A percentile compares a stretch with the other conserved stretches of the same genome.
Evolutionary conservation across 2,888 invertebrate genomes (phyloP).

Genomic region (Aphidius colemani): DNA sequence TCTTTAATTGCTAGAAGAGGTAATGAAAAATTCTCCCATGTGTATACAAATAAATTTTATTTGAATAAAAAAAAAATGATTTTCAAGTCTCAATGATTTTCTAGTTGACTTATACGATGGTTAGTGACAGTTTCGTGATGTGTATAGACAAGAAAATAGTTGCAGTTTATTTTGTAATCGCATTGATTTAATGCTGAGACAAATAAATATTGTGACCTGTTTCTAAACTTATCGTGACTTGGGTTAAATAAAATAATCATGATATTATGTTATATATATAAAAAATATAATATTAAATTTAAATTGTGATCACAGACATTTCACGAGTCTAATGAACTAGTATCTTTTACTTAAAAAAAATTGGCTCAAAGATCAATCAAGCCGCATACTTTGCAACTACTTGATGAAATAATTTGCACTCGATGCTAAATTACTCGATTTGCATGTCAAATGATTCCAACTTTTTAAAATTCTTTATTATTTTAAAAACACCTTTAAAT

Average conservation of each 20-base stretch:
- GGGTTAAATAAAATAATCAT: too few species aligned
- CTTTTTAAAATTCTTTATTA: too few species aligned
- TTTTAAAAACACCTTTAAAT: too few species aligned
- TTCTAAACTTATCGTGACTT: too few species aligned
- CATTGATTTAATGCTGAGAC: too few species aligned
- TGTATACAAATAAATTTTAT: too few species aligned
- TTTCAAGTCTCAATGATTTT: not conserved
- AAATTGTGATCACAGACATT: slow-evolving; percentile 7
- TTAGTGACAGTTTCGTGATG: not conserved
- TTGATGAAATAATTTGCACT: slow-evolving; percentile 36
- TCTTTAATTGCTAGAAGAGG: too few species aligned
- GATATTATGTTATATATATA: too few species aligned
- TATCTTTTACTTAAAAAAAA: not conserved
- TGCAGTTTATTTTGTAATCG: not conserved
- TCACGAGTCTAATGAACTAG: slow-evolving; percentile 4
- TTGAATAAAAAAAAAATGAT: too few species aligned
- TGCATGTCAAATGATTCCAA: slow-evolving; percentile 11
- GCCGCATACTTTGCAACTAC: slow-evolving; percentile 32
- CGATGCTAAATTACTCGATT: slow-evolving; percentile 39
- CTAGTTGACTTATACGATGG: not conserved
- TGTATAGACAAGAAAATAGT: not conserved
- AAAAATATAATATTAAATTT: too few species aligned
- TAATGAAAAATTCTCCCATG: too few species aligned
- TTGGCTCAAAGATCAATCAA: slow-evolving; percentile 36
- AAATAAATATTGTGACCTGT: too few species aligned